Conservation (phyloP, 2,888 invertebrate species). For the Ophion costatus region DNA sequence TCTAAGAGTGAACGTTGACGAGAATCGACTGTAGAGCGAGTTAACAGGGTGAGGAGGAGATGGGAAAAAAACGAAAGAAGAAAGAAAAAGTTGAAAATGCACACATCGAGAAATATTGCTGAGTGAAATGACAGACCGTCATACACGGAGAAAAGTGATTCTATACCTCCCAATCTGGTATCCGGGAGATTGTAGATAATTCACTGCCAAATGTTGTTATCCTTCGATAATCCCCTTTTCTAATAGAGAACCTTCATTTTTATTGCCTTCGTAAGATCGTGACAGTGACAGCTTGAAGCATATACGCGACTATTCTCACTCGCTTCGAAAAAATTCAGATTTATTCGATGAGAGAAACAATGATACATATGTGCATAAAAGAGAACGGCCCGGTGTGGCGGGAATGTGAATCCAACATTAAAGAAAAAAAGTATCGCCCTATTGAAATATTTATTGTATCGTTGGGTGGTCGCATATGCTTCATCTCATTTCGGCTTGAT, state of each 20-base stretch:
- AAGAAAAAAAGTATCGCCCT: constrained; percentile 42
- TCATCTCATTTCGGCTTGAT: constrained; percentile 40
- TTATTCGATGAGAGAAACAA: constrained; percentile 17
- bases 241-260: constrained; percentile 41
- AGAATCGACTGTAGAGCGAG: not conserved
- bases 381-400: constrained; percentile 14
- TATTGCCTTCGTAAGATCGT: constrained; percentile 54
- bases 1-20: constrained; percentile 16
- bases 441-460: constrained; percentile 42
- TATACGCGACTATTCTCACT: constrained; percentile 19
- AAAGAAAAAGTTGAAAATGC: constrained; percentile 14
- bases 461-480: constrained; percentile 32
- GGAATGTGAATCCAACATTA: constrained; percentile 26
- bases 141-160: constrained; percentile 47
- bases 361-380: not conserved
- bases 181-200: constrained; percentile 71
- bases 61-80: constrained; percentile 1
- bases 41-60: not conserved
- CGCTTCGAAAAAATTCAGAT: not conserved
- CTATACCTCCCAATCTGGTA: constrained; percentile 52
- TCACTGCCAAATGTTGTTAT: constrained; percentile 79
- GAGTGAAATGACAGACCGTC: constrained; percentile 28
- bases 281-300: constrained; percentile 28
- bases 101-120: not conserved
- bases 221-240: constrained; percentile 66